These are phyloP conservation scores for Rhea pennata DNA, from an alignment of 2,113 vertebrate species.

Conservation along the genomic window DNA sequence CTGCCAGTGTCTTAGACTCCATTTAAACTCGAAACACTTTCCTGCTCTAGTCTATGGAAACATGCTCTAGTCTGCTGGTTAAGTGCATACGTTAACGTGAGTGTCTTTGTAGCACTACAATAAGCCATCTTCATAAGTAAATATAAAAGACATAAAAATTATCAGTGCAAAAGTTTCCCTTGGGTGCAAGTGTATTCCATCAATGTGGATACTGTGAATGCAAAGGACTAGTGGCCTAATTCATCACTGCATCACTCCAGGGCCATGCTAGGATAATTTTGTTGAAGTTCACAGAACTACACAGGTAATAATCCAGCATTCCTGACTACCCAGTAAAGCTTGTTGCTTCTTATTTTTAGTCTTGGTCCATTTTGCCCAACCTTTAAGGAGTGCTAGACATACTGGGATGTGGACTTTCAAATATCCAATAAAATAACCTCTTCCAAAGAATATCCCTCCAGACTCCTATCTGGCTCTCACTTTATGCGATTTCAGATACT, in stretches of 20 bases:
- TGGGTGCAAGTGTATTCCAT: not conserved
- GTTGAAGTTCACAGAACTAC: not conserved
- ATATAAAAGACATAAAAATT: not conserved
- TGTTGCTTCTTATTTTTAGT: not conserved
- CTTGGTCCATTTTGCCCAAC: not conserved
- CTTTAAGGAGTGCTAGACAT: not conserved
- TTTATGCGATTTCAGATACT: constrained; percentile 38
- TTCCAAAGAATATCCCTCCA: not conserved
- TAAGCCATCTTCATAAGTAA: not conserved
- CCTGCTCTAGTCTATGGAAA: not conserved
- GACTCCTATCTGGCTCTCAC: not conserved
- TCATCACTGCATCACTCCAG: not conserved
- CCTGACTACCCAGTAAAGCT: not conserved
- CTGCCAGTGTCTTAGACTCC: not conserved
- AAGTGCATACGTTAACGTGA: rapidly evolving
- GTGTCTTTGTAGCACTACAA: not conserved
- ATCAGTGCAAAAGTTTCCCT: not conserved
- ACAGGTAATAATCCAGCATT: not conserved
- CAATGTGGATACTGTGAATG: rapidly evolving
- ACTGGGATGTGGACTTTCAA: not conserved
- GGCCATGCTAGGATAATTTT: not conserved
- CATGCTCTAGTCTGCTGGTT: not conserved
- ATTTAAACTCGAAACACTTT: not conserved
- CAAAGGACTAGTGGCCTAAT: not conserved
- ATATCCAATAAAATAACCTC: not conserved